These are phyloP conservation scores for Chaetodon trifascialis DNA, from an alignment of 2,113 vertebrate genomes.

Conservation along the genomic window DNA sequence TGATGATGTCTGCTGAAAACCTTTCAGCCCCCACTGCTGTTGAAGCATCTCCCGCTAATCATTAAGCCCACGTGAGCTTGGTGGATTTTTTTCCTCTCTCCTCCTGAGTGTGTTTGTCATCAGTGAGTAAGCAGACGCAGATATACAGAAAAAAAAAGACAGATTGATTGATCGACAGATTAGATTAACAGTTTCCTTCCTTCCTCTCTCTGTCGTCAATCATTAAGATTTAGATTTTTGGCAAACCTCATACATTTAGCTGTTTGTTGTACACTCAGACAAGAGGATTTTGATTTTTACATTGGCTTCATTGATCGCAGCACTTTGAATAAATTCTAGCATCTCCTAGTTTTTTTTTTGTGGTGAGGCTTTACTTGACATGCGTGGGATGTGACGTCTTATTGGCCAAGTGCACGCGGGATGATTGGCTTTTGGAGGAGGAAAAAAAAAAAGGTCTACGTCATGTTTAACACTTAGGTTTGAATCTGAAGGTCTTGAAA, in stretches of 20 bases:
- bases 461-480: background rate
- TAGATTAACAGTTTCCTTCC: background rate
- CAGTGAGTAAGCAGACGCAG: slow-evolving; percentile 33
- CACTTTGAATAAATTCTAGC: background rate
- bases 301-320: background rate
- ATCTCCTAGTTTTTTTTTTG: too few species aligned
- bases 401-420: background rate
- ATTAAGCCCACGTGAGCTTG: slow-evolving; percentile 3
- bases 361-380: background rate
- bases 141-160: background rate
- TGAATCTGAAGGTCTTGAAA: background rate
- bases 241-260: background rate
- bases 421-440: background rate
- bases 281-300: background rate
- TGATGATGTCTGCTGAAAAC: slow-evolving; percentile 7
- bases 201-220: background rate
- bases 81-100: background rate
- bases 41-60: background rate
- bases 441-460: background rate
- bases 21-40: slow-evolving; percentile 7
- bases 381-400: background rate
- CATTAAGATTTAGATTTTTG: background rate
- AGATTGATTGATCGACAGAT: too few species aligned
- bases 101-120: slow-evolving; percentile 39
- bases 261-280: background rate